A percentile compares a stretch with the other conserved stretches of the same genome.
Conservation (phyloP, 2,888 invertebrate genomes). For the Chloroclysta siterata region DNA sequence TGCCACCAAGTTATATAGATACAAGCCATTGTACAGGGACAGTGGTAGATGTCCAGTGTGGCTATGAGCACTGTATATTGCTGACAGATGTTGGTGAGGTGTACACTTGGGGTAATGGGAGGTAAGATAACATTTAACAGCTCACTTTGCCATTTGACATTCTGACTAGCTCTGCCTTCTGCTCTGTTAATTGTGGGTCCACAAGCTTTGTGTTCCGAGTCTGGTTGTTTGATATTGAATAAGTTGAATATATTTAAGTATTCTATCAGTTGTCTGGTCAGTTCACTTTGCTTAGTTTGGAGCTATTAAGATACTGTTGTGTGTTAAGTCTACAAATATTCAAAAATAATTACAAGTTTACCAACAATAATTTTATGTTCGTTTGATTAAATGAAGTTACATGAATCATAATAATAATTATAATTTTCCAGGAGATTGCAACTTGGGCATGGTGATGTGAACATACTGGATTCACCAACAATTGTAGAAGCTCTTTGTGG, state of each 20-base stretch:
- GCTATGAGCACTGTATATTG: conserved; percentile 92
- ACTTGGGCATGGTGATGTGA: conserved; percentile 91
- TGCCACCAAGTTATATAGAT: conserved; percentile 86
- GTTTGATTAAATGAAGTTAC: neutral
- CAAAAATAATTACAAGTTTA: too few relatives aligned
- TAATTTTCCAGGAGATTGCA: conserved; percentile 90
- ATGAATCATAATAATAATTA: neutral
- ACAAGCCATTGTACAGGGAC: conserved; percentile 79
- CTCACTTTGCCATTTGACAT: too few relatives aligned
- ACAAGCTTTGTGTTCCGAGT: too few relatives aligned
- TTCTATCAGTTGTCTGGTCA: too few relatives aligned
- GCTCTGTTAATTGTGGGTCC: too few relatives aligned
- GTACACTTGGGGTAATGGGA: conserved; percentile 93
- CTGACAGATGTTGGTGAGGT: conserved; percentile 89
- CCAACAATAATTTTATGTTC: too few relatives aligned
- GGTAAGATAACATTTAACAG: conserved; percentile 79
- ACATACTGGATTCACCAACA: conserved; percentile 86
- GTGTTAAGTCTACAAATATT: too few relatives aligned
- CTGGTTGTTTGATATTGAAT: too few relatives aligned
- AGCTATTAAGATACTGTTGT: too few relatives aligned
- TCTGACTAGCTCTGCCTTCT: too few relatives aligned
- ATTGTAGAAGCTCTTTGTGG: conserved; percentile 91
- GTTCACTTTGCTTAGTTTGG: too few relatives aligned
- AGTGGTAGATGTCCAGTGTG: conserved; percentile 88
- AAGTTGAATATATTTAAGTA: too few relatives aligned